A percentile compares a stretch with the other conserved stretches of the same genome.
Evolutionary conservation across 2,888 invertebrate genomes (phyloP).

Genomic region (Ennomos erosarius): DNA sequence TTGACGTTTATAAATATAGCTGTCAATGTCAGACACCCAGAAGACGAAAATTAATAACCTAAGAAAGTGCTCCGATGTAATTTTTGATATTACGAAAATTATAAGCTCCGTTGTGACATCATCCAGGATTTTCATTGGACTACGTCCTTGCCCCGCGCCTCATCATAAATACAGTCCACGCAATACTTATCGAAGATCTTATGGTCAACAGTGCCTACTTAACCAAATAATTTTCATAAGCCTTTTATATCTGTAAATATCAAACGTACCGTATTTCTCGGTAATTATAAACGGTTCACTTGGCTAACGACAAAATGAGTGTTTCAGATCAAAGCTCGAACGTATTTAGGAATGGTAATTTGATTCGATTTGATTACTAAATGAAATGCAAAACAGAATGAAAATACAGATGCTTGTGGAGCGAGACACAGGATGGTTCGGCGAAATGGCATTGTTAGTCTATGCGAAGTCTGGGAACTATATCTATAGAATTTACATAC

Average conservation of each 20-base stretch:
- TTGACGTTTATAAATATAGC: too few species aligned
- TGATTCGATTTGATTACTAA: constrained; percentile 30
- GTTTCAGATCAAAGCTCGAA: constrained; percentile 43
- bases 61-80: too few species aligned
- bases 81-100: too few species aligned
- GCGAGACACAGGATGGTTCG: constrained; percentile 8
- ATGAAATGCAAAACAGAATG: constrained; percentile 27
- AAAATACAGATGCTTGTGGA: constrained; percentile 13
- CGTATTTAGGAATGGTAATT: constrained; percentile 26
- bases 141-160: too few species aligned
- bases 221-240: constrained; percentile 9
- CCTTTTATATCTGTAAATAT: constrained; percentile 52
- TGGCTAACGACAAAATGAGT: constrained; percentile 53
- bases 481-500: not conserved
- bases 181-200: too few species aligned
- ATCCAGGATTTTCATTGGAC: too few species aligned
- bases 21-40: too few species aligned
- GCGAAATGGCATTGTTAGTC: constrained; percentile 12
- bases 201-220: too few species aligned
- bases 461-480: constrained; percentile 3
- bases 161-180: too few species aligned
- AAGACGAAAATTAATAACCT: too few species aligned
- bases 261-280: constrained; percentile 59
- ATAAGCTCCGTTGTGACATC: too few species aligned
- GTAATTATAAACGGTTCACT: constrained; percentile 60